A percentile compares a stretch with the other conserved stretches of the same genome.
Evolutionary conservation across 2,888 invertebrate genomes (phyloP).

Genomic region (Chaetoderma sp.): DNA sequence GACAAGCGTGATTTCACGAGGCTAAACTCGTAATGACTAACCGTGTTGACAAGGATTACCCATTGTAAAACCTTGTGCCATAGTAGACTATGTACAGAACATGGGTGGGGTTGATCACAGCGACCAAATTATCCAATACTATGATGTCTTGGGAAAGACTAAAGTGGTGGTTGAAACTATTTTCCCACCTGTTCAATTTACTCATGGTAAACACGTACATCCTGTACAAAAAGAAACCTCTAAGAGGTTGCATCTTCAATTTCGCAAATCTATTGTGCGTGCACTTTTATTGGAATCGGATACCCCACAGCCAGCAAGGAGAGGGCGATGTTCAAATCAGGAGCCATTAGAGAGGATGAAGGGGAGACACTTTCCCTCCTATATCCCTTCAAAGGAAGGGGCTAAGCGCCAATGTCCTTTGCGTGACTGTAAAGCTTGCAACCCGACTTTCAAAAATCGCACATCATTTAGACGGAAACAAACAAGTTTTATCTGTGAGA

Average conservation of each 20-base stretch:
- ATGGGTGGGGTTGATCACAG: slow-evolving; percentile 40
- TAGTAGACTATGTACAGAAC: slow-evolving; percentile 28
- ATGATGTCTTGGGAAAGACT: slow-evolving; percentile 28
- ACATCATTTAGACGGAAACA: slow-evolving; percentile 5
- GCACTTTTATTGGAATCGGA: too few relatives aligned
- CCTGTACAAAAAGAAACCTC: slow-evolving; percentile 22
- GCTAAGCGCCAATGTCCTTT: slow-evolving; percentile 3
- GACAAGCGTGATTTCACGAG: slow-evolving; percentile 29
- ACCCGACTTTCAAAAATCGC: not conserved
- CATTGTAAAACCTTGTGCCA: slow-evolving; percentile 25
- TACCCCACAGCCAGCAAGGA: too few relatives aligned
- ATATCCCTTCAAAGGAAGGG: slow-evolving; percentile 1
- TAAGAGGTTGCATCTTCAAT: too few relatives aligned
- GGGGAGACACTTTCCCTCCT: slow-evolving; percentile 13
- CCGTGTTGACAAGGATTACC: slow-evolving; percentile 11
- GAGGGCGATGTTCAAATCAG: too few relatives aligned
- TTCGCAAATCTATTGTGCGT: slow-evolving; percentile 6
- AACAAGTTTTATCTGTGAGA: slow-evolving; percentile 14
- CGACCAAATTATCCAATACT: slow-evolving; percentile 34
- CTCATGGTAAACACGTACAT: slow-evolving; percentile 27
- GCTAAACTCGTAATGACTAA: slow-evolving; percentile 13
- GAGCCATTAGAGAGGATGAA: slow-evolving; percentile 10
- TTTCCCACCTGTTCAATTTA: slow-evolving; percentile 29
- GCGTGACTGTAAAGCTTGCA: slow-evolving; percentile 14
- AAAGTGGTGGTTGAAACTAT: slow-evolving; percentile 40